Evolutionary conservation across 2,797 vertebrate genomes (phyloP).

Genomic region (Chrosomus eos): DNA sequence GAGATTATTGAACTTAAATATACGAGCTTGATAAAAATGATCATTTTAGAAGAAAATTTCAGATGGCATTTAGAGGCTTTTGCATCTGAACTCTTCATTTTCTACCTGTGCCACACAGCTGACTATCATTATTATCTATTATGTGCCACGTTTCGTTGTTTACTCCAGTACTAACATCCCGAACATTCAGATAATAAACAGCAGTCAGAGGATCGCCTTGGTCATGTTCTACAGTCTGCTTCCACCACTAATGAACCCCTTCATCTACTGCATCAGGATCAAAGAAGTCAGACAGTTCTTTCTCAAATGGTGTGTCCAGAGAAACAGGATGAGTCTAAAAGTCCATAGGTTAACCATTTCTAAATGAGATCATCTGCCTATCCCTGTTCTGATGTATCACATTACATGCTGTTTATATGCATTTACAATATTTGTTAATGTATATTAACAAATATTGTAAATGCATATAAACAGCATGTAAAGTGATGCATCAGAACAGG

Average conservation of each 20-base stretch:
- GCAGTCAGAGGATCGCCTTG: constrained; percentile 52
- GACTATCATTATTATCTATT: constrained; percentile 68
- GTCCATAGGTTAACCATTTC: constrained; percentile 11
- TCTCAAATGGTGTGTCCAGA: constrained; percentile 24
- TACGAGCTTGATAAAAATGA: too few species aligned
- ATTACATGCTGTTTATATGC: too few species aligned
- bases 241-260: constrained; percentile 63
- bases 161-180: constrained; percentile 14
- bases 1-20: too few species aligned
- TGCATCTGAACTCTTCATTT: too few species aligned
- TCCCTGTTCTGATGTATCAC: neutral
- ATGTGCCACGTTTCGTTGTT: constrained; percentile 54
- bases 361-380: neutral
- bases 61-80: too few species aligned
- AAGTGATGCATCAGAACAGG: too few species aligned
- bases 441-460: too few species aligned
- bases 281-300: constrained; percentile 60
- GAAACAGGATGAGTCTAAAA: neutral
- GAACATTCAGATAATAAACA: neutral
- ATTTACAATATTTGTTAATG: too few species aligned
- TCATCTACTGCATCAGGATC: constrained; percentile 65
- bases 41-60: too few species aligned
- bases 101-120: constrained; percentile 72
- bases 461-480: too few species aligned
- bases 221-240: constrained; percentile 65